Base-by-base conservation (phyloP, 1,140 invertebrate species). In the Bombus confusus region DNA sequence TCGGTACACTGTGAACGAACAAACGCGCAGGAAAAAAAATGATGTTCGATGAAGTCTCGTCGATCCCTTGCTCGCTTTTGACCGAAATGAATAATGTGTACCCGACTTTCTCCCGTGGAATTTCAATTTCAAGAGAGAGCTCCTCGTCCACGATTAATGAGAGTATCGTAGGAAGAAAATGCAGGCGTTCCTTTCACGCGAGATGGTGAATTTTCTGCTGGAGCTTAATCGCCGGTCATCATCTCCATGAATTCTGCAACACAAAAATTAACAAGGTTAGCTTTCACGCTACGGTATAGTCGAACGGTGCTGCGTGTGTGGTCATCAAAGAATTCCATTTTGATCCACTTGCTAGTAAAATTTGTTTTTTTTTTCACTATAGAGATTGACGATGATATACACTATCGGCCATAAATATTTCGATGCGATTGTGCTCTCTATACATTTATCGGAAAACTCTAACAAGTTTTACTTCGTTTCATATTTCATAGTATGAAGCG, bases 211-310 rank as follows among this genome's bases (percentile, higher is more conserved):
- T 31, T 10, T 28, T 31, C 4, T 37, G 72, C 0, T 25, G 22
- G 28, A 66, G 88, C n/a, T 95, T 95, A 97, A 92, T 97, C 96
- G 34, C 96, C 97, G 82, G 96, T 97, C 96, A 97, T 97, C 96
- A 97, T 97, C 90, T 97, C 97, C 96, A 97, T 97, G 94, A 97
- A 97, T 95, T 97, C 96, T 97, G 95, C 57, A 95, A 96, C 77
- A 90, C 28, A 84, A 64, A 69, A 43, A 87, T 80, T 74, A 74
- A 85, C n/a, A 25, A 34, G 84, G 5, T 77, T 69, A 77, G n/a
- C 43, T 28, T 62, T 5, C 3, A n/a, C 59, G 28, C 3, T n/a
- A 62, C 28, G 62, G 18, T 13, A 0, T 22, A 8, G 47, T 52
- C 47, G 47, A 52, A 52, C 6, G 47, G 22, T 8, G 18, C 18